A percentile compares a stretch with the other conserved stretches of the same genome.
phyloP scores from a whole-genome alignment of 2,113 vertebrate species.

The Silurus asotus region DNA sequence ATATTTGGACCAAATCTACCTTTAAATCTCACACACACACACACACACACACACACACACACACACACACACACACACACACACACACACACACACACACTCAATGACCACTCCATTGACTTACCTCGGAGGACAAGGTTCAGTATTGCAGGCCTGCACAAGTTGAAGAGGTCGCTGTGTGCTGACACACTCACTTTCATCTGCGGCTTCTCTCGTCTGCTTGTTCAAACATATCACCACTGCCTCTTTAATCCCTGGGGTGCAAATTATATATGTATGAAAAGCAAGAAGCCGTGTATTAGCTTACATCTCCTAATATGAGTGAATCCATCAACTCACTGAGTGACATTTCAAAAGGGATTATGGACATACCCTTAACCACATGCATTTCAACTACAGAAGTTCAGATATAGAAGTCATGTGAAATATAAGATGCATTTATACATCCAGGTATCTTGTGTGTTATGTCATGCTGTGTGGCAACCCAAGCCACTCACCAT shows the following conservation, averaged over 20 bases:
- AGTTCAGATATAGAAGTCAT: not conserved
- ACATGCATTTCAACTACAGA: conserved; percentile 5
- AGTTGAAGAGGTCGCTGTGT: conserved; percentile 83
- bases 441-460: not conserved
- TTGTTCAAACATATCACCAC: conserved; percentile 93
- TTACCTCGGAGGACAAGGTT: conserved; percentile 90
- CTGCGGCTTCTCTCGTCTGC: conserved; percentile 81
- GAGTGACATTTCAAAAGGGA: conserved; percentile 11
- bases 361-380: not conserved
- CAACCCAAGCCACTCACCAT: not conserved
- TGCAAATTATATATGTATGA: conserved; percentile 28
- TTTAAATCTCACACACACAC: not conserved
- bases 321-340: not conserved
- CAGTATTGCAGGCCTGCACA: conserved; percentile 83
- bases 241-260: conserved; percentile 90
- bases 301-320: not conserved
- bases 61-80: too few relatives aligned
- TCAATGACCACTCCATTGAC: not conserved
- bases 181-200: conserved; percentile 80
- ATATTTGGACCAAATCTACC: not conserved
- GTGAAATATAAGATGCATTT: not conserved
- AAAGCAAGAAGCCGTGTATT: not conserved
- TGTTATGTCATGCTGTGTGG: conserved; percentile 12
- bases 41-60: conserved; percentile 5
- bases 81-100: not conserved